Evolutionary conservation across 2,113 vertebrate genomes (phyloP).

Genomic region (Platichthys stellatus): DNA sequence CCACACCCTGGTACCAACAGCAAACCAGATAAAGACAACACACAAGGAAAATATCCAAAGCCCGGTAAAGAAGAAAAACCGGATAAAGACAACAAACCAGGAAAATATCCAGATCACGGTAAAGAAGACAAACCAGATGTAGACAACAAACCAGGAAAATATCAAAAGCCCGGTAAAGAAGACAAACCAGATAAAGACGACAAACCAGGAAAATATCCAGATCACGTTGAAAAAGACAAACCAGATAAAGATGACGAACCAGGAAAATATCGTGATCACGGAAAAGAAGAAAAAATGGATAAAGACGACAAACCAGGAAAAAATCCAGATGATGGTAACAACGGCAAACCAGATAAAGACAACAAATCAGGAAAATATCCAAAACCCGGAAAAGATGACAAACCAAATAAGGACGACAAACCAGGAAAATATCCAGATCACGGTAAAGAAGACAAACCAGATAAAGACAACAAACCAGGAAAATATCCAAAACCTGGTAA

Average conservation of each 20-base stretch:
- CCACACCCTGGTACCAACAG: neutral
- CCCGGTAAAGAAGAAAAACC: neutral
- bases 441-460: too few relatives aligned
- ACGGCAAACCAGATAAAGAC: too few relatives aligned
- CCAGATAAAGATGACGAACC: too few relatives aligned
- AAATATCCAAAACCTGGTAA: neutral
- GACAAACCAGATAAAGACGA: neutral
- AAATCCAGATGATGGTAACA: fast-evolving
- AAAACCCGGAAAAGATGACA: neutral
- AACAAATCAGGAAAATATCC: neutral
- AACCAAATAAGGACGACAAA: neutral
- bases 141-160: neutral
- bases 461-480: neutral
- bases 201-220: neutral
- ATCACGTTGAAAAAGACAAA: neutral
- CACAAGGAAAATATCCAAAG: neutral
- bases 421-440: too few relatives aligned
- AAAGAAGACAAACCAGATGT: neutral
- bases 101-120: neutral
- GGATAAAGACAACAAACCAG: neutral
- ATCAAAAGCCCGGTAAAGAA: fast-evolving
- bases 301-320: neutral
- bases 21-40: too few relatives aligned
- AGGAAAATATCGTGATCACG: neutral
- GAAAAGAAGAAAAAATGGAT: neutral